Conservation (phyloP, 2,113 vertebrate species). For the Murina feae region DNA sequence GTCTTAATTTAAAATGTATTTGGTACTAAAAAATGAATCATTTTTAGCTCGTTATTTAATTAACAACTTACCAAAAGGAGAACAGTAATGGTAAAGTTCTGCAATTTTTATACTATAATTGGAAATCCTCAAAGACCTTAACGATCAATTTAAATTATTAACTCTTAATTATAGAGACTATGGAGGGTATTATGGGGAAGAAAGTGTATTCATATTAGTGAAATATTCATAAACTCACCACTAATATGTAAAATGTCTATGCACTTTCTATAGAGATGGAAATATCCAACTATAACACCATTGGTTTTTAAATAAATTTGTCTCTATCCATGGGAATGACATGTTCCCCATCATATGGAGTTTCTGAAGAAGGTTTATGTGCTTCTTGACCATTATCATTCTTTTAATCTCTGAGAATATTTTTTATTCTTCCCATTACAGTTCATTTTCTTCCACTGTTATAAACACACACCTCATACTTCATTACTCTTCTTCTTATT, state of each 20-base stretch:
- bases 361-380: neutral
- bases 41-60: neutral
- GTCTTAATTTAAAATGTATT: neutral
- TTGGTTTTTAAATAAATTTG: neutral
- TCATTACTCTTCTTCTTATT: neutral
- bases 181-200: neutral
- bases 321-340: neutral
- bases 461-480: neutral
- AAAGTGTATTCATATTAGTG: neutral
- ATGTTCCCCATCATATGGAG: neutral
- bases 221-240: constrained; percentile 2
- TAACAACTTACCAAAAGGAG: neutral
- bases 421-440: neutral
- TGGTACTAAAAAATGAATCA: neutral
- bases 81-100: neutral
- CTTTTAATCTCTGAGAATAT: neutral
- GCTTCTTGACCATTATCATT: neutral
- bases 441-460: neutral
- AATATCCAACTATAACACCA: neutral
- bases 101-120: neutral
- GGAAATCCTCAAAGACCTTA: neutral
- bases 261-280: neutral
- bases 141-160: neutral
- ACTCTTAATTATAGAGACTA: neutral
- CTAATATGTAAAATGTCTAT: neutral